Evolutionary conservation across 2,113 vertebrate species (phyloP).

Genomic region (Oncorhynchus gorbuscha): DNA sequence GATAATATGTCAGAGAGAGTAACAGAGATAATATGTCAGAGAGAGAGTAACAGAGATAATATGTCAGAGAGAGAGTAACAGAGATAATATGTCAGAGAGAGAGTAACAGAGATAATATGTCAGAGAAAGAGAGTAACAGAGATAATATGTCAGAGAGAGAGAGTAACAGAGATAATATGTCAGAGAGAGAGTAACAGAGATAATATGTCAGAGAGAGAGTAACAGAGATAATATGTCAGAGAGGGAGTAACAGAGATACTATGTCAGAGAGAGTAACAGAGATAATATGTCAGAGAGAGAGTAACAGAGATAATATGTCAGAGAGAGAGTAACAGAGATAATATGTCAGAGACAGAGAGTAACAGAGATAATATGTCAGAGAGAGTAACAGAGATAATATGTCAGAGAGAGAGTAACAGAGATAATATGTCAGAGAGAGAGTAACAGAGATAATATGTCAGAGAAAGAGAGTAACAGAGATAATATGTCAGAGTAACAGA

Average conservation of each 20-base stretch:
- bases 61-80: constrained; percentile 52
- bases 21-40: constrained; percentile 28
- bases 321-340: constrained; percentile 47
- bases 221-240: constrained; percentile 31
- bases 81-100: constrained; percentile 53
- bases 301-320: background rate
- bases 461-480: too few species aligned
- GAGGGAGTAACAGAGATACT: constrained; percentile 29
- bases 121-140: constrained; percentile 47
- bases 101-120: background rate
- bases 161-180: background rate
- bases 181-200: constrained; percentile 48
- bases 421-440: background rate
- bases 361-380: background rate
- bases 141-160: constrained; percentile 55
- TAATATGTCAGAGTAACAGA: too few species aligned
- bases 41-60: constrained; percentile 29
- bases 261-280: constrained; percentile 53
- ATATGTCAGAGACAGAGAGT: constrained; percentile 54
- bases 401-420: background rate
- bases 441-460: background rate
- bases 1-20: background rate
- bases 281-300: constrained; percentile 53
- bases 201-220: constrained; percentile 52
- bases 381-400: too few species aligned